Conservation (phyloP, 2,888 invertebrate genomes). For the Pseudoips prasinana region DNA sequence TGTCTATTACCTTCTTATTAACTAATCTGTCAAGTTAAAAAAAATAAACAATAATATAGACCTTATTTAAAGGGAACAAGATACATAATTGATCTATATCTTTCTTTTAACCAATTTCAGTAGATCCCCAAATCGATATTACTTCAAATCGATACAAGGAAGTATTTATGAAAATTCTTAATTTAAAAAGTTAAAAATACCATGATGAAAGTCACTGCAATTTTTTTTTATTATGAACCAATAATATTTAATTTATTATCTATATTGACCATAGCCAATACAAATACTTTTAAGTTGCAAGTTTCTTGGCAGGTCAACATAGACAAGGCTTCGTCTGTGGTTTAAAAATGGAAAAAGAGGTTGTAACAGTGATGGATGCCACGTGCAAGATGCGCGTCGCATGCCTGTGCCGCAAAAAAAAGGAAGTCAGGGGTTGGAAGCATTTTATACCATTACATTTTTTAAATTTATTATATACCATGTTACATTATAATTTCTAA, state of each 20-base stretch:
- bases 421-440: constrained; percentile 18
- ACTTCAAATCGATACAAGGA: too few species aligned
- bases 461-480: neutral
- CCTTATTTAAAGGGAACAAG: neutral
- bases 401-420: constrained; percentile 22
- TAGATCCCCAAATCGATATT: too few species aligned
- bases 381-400: constrained; percentile 31
- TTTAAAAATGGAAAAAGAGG: constrained; percentile 15
- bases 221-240: too few species aligned
- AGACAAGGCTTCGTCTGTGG: too few species aligned
- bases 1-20: neutral
- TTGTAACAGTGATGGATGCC: constrained; percentile 18
- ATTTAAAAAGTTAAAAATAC: too few species aligned
- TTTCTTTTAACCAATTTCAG: neutral
- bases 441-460: constrained; percentile 5
- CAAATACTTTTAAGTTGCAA: constrained; percentile 1
- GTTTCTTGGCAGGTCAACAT: too few species aligned
- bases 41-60: neutral
- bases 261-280: too few species aligned
- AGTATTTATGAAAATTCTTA: too few species aligned
- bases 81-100: neutral
- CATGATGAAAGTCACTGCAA: too few species aligned
- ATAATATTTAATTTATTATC: too few species aligned
- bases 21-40: neutral
- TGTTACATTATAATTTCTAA: neutral